Percentiles rank a stretch among this genome's conserved stretches.
Evolutionary conservation across 2,113 vertebrate genomes (phyloP).

Genomic region (Coryphaenoides rupestris): DNA sequence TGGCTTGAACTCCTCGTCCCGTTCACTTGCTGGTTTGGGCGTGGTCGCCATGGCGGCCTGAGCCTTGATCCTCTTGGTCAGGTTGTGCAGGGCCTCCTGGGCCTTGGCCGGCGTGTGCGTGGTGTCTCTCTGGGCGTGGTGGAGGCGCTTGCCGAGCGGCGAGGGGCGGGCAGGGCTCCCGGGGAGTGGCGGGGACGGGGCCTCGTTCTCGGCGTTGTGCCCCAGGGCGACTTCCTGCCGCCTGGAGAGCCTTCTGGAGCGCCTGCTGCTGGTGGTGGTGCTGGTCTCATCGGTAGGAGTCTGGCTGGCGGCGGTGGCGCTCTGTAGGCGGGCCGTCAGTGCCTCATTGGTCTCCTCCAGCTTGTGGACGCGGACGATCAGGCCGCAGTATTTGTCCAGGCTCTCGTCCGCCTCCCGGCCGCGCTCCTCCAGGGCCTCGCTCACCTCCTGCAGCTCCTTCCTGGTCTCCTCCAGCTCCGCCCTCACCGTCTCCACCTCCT

Average conservation of each 20-base stretch:
- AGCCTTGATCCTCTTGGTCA: conserved; percentile 63
- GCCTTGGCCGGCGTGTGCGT: conserved; percentile 37
- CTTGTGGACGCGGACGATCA: conserved; percentile 82
- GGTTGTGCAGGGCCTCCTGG: conserved; percentile 70
- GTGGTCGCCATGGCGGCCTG: conserved; percentile 1
- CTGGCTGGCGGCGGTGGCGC: conserved; percentile 43
- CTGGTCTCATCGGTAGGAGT: background rate
- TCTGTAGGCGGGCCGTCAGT: conserved; percentile 73
- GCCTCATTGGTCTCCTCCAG: conserved; percentile 82
- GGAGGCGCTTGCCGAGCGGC: conserved; percentile 68
- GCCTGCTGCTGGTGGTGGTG: conserved; percentile 6
- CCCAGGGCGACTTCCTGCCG: conserved; percentile 18
- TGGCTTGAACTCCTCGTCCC: conserved; percentile 61
- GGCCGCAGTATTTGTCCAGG: conserved; percentile 84
- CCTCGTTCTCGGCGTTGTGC: conserved; percentile 41
- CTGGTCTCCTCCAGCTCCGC: conserved; percentile 51
- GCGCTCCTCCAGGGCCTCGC: conserved; percentile 73
- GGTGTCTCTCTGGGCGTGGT: conserved; percentile 38
- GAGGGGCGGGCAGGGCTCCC: conserved; percentile 40
- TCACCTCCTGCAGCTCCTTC: conserved; percentile 77
- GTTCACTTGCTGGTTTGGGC: conserved; percentile 36
- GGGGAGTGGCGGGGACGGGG: conserved; percentile 11
- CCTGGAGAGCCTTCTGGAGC: conserved; percentile 35
- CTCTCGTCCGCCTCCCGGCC: conserved; percentile 81
- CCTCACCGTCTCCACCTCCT: conserved; percentile 40